Conservation (phyloP, 2,113 vertebrate species). For the Lipotes vexillifer region DNA sequence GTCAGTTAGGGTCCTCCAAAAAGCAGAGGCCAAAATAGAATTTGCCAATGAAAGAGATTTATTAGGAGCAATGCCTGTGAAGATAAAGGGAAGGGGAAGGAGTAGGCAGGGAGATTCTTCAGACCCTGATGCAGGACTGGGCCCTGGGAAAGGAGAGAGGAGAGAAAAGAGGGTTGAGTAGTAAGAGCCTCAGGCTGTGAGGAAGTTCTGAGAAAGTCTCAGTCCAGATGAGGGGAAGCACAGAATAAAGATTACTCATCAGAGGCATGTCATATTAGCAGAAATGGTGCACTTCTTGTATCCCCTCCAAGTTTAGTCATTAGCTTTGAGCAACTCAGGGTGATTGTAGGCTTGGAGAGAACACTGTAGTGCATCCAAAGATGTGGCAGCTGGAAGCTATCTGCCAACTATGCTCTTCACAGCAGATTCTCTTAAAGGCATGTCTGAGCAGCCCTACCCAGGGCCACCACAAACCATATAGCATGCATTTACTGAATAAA, state of each 20-base stretch:
- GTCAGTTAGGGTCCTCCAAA: neutral
- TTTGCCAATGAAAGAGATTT: neutral
- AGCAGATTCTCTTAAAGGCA: neutral
- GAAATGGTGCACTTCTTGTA: neutral
- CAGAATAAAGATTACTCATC: neutral
- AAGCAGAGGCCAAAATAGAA: neutral
- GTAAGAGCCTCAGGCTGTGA: neutral
- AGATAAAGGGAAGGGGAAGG: neutral
- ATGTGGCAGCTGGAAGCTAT: neutral
- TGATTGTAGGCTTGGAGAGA: neutral
- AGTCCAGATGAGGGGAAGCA: neutral
- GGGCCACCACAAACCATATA: neutral
- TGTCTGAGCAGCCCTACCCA: neutral
- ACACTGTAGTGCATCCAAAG: neutral
- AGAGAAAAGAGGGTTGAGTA: neutral
- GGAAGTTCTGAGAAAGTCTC: neutral
- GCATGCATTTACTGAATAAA: neutral
- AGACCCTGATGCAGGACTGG: neutral
- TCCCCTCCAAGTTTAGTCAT: neutral
- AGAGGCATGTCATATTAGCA: neutral
- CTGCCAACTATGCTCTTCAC: neutral
- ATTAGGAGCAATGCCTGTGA: neutral
- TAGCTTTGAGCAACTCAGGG: neutral
- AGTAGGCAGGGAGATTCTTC: neutral
- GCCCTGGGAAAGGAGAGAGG: neutral